Percentiles rank a stretch among this genome's conserved stretches.
Conservation (phyloP, 2,888 invertebrate genomes). For the Hirtodrosophila histrioides region DNA sequence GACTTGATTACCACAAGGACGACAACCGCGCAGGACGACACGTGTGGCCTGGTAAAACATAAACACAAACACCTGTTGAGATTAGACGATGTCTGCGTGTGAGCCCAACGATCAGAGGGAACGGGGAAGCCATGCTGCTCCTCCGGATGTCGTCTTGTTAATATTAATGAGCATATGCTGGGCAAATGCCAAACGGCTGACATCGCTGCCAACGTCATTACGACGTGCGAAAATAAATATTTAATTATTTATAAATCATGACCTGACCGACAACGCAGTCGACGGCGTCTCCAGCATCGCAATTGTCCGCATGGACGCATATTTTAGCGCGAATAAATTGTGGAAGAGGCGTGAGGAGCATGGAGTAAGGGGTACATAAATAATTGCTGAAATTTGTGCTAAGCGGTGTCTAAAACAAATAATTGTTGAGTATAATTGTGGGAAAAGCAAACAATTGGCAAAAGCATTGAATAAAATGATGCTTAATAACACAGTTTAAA, state of each 20-base stretch:
- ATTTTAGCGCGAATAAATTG: constrained; percentile 20
- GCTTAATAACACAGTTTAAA: no score
- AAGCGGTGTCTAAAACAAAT: constrained; percentile 3
- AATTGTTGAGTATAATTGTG: background rate
- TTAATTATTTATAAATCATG: constrained; percentile 79
- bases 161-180: constrained; percentile 72
- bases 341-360: background rate
- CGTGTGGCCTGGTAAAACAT: constrained; percentile 50
- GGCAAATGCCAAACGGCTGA: constrained; percentile 47
- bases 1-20: constrained; percentile 62
- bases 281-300: constrained; percentile 3
- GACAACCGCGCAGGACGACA: constrained; percentile 51
- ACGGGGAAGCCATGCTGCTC: constrained; percentile 2
- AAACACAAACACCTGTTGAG: constrained; percentile 68
- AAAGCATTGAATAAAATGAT: no score
- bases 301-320: constrained; percentile 17
- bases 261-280: constrained; percentile 45
- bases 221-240: constrained; percentile 77
- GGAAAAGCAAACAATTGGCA: no score
- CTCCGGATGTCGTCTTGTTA: constrained; percentile 56
- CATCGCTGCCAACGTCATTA: constrained; percentile 60
- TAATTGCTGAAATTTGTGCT: background rate
- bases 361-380: constrained; percentile 20
- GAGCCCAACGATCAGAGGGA: background rate
- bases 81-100: constrained; percentile 16